Base-by-base conservation (phyloP, 1,140 invertebrate genomes). In the Nymphalis io region DNA sequence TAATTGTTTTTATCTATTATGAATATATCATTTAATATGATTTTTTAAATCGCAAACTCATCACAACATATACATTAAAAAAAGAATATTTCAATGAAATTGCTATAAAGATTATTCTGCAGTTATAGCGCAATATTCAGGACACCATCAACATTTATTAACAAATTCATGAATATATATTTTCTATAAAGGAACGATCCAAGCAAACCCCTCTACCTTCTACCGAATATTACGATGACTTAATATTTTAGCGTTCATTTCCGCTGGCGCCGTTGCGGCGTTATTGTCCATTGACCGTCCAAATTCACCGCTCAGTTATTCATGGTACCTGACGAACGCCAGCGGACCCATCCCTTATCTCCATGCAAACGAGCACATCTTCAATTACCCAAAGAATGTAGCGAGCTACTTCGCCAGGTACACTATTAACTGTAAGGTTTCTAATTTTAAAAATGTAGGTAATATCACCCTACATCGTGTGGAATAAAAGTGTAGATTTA, bases 251-350 rank as follows among this genome's bases (percentile, higher is more conserved):
- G 69, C 61, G 18, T 63, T 75, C 66, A 76, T 76, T 72, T 71
- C 68, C 65, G 44, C 71, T 23, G 73, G 74, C 76, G 71, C 70
- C 68, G 61, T 23, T 63, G 61, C 64, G 72, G 63, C 70, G 74
- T 75, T 75, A 78, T 76, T 82, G 80, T 81, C 74, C 75, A 80
- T 81, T 80, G 80, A 81, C 75, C 81, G 81, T 65, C 79, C 64
- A 76, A 82, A 79, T 82, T 78, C 60, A 65, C 38, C 68, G 66
- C 65, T 85, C 74, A 87, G 48, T 86, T 89, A 89, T 87, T 87
- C 87, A 87, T 86, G 83, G 70, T 76, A 79, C 79, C 75, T 73
- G 71, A 73, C 75, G 68, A 74, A 60, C 71, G 46, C 68, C 75
- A 67, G 73, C 60, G 46, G 71, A 63, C 66, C 76, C 48, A 21